Percentiles rank a stretch among this genome's conserved stretches.
These are phyloP conservation scores for Oryzaephilus surinamensis DNA, from an alignment of 1,140 invertebrate species.

Conservation along the genomic window DNA sequence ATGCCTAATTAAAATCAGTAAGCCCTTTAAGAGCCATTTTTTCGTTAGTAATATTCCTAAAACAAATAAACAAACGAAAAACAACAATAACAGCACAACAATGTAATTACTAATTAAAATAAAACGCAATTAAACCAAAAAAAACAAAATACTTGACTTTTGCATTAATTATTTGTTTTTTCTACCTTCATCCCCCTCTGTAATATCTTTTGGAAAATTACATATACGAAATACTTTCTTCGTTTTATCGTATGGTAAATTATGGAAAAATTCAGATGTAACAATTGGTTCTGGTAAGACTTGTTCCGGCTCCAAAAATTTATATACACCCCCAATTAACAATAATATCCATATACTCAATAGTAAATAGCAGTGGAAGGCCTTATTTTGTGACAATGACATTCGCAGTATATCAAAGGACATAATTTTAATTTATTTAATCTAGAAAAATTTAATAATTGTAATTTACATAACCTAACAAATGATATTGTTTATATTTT, in stretches of 20 bases:
- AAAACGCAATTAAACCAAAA: neutral
- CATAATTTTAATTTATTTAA: slow-evolving; percentile 1
- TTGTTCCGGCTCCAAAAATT: slow-evolving; percentile 53
- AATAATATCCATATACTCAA: slow-evolving; percentile 70
- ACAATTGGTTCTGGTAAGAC: slow-evolving; percentile 32
- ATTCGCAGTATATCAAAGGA: slow-evolving; percentile 13
- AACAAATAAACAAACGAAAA: slow-evolving; percentile 18
- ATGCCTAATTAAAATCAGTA: slow-evolving; percentile 72
- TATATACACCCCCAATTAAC: slow-evolving; percentile 67
- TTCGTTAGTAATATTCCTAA: slow-evolving; percentile 43
- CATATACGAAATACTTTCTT: slow-evolving; percentile 54
- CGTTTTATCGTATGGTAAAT: slow-evolving; percentile 49
- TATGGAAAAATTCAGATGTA: slow-evolving; percentile 37
- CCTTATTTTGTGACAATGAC: slow-evolving; percentile 46
- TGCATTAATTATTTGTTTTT: neutral
- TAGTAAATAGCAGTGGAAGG: slow-evolving; percentile 65
- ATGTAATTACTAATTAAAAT: neutral
- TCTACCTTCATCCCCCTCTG: slow-evolving; percentile 55
- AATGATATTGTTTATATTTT: neutral
- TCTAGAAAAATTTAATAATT: neutral
- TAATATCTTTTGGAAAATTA: slow-evolving; percentile 53
- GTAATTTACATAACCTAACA: slow-evolving; percentile 6
- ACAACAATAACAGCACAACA: neutral
- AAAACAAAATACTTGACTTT: neutral
- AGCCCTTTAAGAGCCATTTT: slow-evolving; percentile 62